A percentile compares a stretch with the other conserved stretches of the same genome.
These are phyloP conservation scores for Bostrychus sinensis DNA, from an alignment of 2,113 vertebrate species.

Conservation along the genomic window DNA sequence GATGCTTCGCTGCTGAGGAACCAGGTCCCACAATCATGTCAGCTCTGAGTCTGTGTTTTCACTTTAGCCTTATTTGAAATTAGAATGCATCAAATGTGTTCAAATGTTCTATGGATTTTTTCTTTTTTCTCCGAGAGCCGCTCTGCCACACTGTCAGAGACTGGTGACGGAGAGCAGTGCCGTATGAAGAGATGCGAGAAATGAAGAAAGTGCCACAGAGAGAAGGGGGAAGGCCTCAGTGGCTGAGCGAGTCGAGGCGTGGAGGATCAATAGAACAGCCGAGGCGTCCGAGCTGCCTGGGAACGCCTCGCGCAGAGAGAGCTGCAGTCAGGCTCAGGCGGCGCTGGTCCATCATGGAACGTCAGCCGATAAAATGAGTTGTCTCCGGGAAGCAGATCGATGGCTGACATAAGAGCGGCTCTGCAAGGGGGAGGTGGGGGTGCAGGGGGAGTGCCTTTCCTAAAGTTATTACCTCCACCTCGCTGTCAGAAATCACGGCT, in stretches of 20 bases:
- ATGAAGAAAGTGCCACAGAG: constrained; percentile 61
- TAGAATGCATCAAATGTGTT: constrained; percentile 2
- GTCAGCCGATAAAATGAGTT: constrained; percentile 97
- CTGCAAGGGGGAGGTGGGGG: constrained; percentile 74
- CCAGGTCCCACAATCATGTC: background rate
- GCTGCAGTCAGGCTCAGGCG: constrained; percentile 84
- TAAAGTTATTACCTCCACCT: constrained; percentile 85
- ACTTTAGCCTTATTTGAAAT: background rate
- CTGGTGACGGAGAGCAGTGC: constrained; percentile 18
- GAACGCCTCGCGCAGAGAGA: constrained; percentile 84
- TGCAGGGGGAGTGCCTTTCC: constrained; percentile 75
- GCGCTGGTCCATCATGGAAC: constrained; percentile 91
- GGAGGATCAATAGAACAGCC: constrained; percentile 93
- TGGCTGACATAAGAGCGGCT: constrained; percentile 85
- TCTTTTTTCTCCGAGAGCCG: background rate
- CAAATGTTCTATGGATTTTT: background rate
- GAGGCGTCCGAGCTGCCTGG: constrained; percentile 82
- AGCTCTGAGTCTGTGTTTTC: background rate
- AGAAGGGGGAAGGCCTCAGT: constrained; percentile 82
- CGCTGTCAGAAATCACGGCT: constrained; percentile 86
- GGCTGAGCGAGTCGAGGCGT: constrained; percentile 84
- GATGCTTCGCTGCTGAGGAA: too few species aligned
- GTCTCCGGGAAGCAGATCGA: constrained; percentile 91
- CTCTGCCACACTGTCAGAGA: constrained; percentile 14
- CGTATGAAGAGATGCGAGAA: constrained; percentile 31